Evolutionary conservation across 1,140 invertebrate genomes (phyloP).

Genomic region (Pollicipes pollicipes): DNA sequence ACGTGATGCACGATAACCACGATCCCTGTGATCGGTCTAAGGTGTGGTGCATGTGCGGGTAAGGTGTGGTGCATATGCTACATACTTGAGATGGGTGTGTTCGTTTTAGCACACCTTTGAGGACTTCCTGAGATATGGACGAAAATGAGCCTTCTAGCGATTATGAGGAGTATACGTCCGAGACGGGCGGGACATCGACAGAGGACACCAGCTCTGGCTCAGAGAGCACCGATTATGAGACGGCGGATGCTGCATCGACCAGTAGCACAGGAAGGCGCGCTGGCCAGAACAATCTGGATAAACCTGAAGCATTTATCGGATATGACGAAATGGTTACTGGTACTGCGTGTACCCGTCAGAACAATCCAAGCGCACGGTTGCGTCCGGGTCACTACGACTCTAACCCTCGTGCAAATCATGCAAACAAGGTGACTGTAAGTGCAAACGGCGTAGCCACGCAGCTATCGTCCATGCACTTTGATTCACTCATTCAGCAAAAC

Average conservation of each 20-base stretch:
- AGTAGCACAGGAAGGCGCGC: background rate
- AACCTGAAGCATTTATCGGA: background rate
- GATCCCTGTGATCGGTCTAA: too few relatives aligned
- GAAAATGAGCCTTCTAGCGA: too few relatives aligned
- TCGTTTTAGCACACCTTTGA: too few relatives aligned
- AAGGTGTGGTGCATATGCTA: too few relatives aligned
- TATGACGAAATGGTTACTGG: background rate
- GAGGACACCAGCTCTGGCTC: background rate
- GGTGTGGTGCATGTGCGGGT: too few relatives aligned
- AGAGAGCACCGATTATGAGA: background rate
- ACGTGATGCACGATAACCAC: too few relatives aligned
- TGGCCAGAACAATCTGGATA: background rate
- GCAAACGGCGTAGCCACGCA: background rate
- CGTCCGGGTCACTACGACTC: background rate
- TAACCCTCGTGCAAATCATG: too few relatives aligned
- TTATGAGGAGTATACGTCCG: background rate
- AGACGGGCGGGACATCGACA: background rate
- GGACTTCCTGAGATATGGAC: too few relatives aligned
- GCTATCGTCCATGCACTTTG: background rate
- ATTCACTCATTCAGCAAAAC: background rate
- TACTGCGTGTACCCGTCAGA: background rate
- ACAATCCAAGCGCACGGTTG: background rate
- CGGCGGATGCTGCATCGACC: background rate
- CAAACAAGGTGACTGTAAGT: too few relatives aligned
- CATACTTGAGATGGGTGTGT: too few relatives aligned